Base-by-base conservation (phyloP, 1,140 invertebrate species). In the Neodiprion pinetum region DNA sequence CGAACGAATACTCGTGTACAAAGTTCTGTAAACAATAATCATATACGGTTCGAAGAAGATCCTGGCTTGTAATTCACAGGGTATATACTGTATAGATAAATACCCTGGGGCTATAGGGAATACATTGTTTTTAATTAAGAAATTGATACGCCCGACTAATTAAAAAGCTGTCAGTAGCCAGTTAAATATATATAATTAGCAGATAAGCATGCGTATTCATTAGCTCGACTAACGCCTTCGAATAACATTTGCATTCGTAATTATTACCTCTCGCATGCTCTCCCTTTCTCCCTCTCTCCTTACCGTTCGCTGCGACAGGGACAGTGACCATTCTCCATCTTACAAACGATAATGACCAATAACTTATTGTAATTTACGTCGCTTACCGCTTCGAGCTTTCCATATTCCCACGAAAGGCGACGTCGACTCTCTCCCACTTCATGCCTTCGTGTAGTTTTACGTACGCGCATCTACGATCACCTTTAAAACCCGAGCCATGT, bases 171-270 rank as follows among this genome's bases (percentile, higher is more conserved):
- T 61, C 53, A 61, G 53, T 14, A 61, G 53, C 53, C 53, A 61
- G 53, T 61, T 61, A 61, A 61, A 61, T 61, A 61, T 61, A 40
- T 40, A 61, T 17, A 61, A 61, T 61, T 61, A 61, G 53, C 53
- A 61, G 53, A 61, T 61, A 61, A 61, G 53, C 7, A 61, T 61
- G 53, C 53, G 53, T 61, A 61, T 61, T 61, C 53, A 61, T 61
- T 61, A 61, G 53, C 53, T 4, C 53, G n/a, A 17, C n/a, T 61
- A 61, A 61, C 17, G 21, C 40, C 67, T 47, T 69, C 67, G 67
- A 69, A 69, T 47, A 21, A 23, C 67, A 47, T 69, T 69, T 69
- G 67, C 67, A 69, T 69, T 23, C 67, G 17, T 69, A 21, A 69
- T 69, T 47, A 69, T 69, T 69, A 69, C 21, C 67, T 21, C 17